Base-by-base conservation (phyloP, 2,113 vertebrate genomes). In the Eupsittula cactorum region DNA sequence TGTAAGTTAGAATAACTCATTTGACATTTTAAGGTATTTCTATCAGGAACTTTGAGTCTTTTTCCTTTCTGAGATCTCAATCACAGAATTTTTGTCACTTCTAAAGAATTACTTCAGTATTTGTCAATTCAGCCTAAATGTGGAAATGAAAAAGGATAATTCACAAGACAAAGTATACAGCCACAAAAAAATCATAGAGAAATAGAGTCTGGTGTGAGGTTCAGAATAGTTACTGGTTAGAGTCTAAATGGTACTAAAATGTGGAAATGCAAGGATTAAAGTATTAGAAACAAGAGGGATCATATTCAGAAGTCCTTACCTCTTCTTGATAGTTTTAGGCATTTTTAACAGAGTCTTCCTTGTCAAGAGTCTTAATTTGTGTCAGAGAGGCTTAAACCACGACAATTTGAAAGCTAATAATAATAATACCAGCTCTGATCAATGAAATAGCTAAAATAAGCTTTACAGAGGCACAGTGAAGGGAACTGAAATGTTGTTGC, bases 391-490 rank as follows among this genome's bases (percentile, higher is more conserved):
- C n/a, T n/a, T n/a, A n/a, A n/a, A n/a, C n/a, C n/a, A n/a, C n/a
- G n/a, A n/a, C n/a, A n/a, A n/a, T n/a, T 70, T 92, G n/a, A 53
- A 64, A 88, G 83, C 57, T 23, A 93, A 86, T 20, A 92, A 94
- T 21, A 21, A n/a, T 44, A 71, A 39, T 13, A 19, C 11, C 60
- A 35, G 23, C 47, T 83, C 68, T 77, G 50, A 74, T 28, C 29
- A 31, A 47, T 14, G 16, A 95, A 57, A 44, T 62, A 39, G 41
- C 35, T 69, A 75, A 84, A 74, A n/a, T 2, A 9, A 39, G 13
- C 11, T 55, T 75, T 77, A 28, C 1, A 83, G 60, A 12, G 27
- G 24, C 42, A 49, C 33, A 69, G n/a, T 62, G 80, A 93, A 83
- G 24, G 82, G 68, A 71, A 68, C 10, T 27, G 68, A 94, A 95